Conservation (phyloP, 2,797 vertebrate species). For the Spea hammondii region DNA sequence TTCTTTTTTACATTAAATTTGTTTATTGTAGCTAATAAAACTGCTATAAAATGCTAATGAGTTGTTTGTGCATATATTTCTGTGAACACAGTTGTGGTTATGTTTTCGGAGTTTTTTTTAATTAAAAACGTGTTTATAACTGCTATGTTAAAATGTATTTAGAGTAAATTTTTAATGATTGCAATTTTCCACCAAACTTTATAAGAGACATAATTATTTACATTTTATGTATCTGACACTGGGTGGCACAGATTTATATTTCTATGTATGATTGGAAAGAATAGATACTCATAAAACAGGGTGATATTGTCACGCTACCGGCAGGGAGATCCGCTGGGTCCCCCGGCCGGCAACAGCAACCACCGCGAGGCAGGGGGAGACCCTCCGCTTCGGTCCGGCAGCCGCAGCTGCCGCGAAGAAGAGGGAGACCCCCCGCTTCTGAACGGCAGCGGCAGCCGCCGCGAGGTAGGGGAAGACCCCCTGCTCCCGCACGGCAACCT, state of each 20-base stretch:
- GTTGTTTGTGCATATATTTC: slow-evolving; percentile 45
- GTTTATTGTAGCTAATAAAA: slow-evolving; percentile 53
- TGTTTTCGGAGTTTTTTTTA: slow-evolving; percentile 45
- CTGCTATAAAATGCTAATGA: slow-evolving; percentile 51
- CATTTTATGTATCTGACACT: slow-evolving; percentile 22
- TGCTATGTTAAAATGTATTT: slow-evolving; percentile 34
- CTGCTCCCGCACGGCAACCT: too few species aligned
- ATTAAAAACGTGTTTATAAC: slow-evolving; percentile 45
- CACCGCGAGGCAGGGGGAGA: too few species aligned
- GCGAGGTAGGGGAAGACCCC: too few species aligned
- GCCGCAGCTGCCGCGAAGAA: too few species aligned
- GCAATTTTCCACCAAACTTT: slow-evolving; percentile 31
- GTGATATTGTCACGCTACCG: too few species aligned
- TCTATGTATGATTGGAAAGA: slow-evolving; percentile 23
- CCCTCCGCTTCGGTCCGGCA: too few species aligned
- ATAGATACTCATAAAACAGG: slow-evolving; percentile 7
- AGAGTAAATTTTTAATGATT: slow-evolving; percentile 47
- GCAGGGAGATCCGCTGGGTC: too few species aligned
- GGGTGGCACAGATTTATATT: slow-evolving; percentile 28
- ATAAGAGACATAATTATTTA: slow-evolving; percentile 37
- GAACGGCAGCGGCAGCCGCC: too few species aligned
- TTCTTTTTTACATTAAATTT: slow-evolving; percentile 49
- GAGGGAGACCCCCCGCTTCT: too few species aligned
- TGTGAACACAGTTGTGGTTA: slow-evolving; percentile 42
- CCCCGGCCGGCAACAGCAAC: too few species aligned